A percentile compares a stretch with the other conserved stretches of the same genome.
Conservation (phyloP, 2,888 invertebrate genomes). For the Xanthorhoe spadicearia region DNA sequence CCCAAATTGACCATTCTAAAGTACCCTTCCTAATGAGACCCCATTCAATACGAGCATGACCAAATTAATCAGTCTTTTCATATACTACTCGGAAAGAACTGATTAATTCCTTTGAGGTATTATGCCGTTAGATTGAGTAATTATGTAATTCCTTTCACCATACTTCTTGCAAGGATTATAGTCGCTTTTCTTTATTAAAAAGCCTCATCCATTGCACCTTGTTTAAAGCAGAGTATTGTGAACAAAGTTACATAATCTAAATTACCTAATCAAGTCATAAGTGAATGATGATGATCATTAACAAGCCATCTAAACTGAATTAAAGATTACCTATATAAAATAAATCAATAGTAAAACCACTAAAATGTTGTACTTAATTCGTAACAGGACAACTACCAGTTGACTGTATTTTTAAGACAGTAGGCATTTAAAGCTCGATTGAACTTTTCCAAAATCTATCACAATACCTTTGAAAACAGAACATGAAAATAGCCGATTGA, state of each 20-base stretch:
- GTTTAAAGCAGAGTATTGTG: too few species aligned
- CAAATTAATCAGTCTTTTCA: constrained; percentile 59
- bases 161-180: not conserved
- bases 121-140: constrained; percentile 43
- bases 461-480: constrained; percentile 18
- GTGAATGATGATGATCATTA: too few species aligned
- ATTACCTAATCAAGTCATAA: too few species aligned
- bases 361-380: too few species aligned
- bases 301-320: too few species aligned
- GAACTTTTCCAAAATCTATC: not conserved
- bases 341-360: too few species aligned
- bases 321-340: too few species aligned
- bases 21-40: constrained; percentile 45
- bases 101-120: constrained; percentile 51
- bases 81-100: constrained; percentile 53
- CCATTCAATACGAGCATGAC: constrained; percentile 46
- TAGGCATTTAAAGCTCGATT: not conserved
- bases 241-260: too few species aligned
- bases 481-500: constrained; percentile 16
- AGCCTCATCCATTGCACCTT: too few species aligned
- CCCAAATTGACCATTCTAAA: constrained; percentile 38
- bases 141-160: constrained; percentile 6
- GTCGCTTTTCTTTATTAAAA: too few species aligned
- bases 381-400: too few species aligned
- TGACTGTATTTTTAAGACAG: too few species aligned